Base-by-base conservation (phyloP, 2,113 vertebrate species). In the Zosterops lateralis region DNA sequence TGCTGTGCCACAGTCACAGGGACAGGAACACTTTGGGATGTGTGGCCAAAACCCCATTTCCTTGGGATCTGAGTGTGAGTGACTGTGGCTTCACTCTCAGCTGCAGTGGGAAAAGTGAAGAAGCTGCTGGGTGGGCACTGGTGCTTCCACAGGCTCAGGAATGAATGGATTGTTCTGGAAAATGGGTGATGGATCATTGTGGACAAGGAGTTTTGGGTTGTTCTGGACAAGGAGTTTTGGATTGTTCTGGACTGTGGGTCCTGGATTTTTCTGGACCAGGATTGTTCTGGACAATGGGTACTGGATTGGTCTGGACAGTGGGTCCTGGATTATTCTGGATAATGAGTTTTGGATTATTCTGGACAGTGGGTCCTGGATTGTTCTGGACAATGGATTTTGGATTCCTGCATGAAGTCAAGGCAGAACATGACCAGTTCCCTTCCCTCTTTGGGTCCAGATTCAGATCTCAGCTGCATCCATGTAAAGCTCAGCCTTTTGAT, bases 21-120 rank as follows among this genome's bases (percentile, higher is more conserved):
- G 7, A 24, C 53, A 66, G 71, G 44, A 12, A 4, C 34, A 53
- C 11, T 36, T 3, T 5, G n/a, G 38, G 67, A 15, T 78, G 48
- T 3, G 1, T 0, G 4, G 4, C 10, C 20, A 0, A 3, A 34
- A 14, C 53, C 29, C 14, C 40, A 0, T 26, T 58, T 16, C 48
- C 44, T 18, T 13, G 54, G 57, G 22, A 7, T 38, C 6, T 10
- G 7, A 9, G 5, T 22, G 56, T 16, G 47, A 5, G 11, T 2
- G n/a, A 1, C 17, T 12, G 28, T 32, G 62, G 62, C 47, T 72
- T 38, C 50, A 3, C 17, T 25, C 61, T 48, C 16, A 26, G 53
- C 48, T 42, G 25, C 60, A 34, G 31, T 3, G 48, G 75, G 14
- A 31, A 76, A 36, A 44, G 53, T 0, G 11, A 21, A 47, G 83